These are phyloP conservation scores for Heteractis magnifica DNA, from an alignment of 92 coral and sea anemone genomes.

Conservation along the genomic window DNA sequence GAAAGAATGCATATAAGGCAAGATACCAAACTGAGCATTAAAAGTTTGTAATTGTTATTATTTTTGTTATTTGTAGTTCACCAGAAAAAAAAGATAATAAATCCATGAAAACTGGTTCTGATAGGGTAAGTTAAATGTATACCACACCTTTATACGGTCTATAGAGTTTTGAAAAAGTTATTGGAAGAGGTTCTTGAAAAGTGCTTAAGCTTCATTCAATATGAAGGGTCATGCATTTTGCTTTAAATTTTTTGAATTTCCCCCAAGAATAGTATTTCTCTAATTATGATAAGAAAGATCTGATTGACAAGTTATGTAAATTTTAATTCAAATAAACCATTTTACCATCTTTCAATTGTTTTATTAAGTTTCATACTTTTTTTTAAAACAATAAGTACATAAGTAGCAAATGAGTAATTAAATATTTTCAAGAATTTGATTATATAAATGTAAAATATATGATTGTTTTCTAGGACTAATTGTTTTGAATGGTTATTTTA, in stretches of 20 bases:
- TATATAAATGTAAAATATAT: not conserved
- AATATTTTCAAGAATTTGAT: not conserved
- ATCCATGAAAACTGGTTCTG: not conserved
- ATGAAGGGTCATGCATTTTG: too few species aligned
- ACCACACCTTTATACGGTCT: not conserved
- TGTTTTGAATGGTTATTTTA: conserved; percentile 6
- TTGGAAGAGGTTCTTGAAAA: too few species aligned
- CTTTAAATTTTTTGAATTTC: too few species aligned
- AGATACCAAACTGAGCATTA: not conserved
- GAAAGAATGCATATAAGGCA: not conserved
- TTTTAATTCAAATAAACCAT: too few species aligned
- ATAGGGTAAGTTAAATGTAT: not conserved
- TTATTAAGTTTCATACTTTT: too few species aligned
- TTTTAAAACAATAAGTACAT: not conserved
- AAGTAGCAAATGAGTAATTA: not conserved
- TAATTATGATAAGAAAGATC: too few species aligned
- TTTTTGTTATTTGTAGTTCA: not conserved
- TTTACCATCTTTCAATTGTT: too few species aligned
- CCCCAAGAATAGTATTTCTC: too few species aligned
- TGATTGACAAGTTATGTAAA: too few species aligned
- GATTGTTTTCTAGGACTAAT: not conserved
- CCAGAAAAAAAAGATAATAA: not conserved
- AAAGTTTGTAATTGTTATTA: not conserved
- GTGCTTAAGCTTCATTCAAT: too few species aligned
- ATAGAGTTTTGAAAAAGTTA: too few species aligned